These are phyloP conservation scores for Drosophila funebris DNA, from an alignment of 1,140 invertebrate genomes.

Conservation along the genomic window DNA sequence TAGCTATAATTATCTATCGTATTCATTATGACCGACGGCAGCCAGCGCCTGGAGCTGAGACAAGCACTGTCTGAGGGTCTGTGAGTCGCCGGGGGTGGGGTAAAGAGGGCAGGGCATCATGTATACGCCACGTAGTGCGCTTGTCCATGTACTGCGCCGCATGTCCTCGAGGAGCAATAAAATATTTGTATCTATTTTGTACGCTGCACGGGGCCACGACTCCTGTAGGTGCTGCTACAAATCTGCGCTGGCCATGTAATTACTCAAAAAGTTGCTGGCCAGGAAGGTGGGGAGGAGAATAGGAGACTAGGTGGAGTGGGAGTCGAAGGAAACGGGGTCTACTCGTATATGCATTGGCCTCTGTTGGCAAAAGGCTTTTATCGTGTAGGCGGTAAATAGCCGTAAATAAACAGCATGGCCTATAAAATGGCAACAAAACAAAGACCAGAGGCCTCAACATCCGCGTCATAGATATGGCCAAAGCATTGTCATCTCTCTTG, in stretches of 20 bases:
- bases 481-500: slow-evolving; percentile 57
- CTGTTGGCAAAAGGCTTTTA: slow-evolving; percentile 67
- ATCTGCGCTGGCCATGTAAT: slow-evolving; percentile 66
- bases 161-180: slow-evolving; percentile 78
- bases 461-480: slow-evolving; percentile 16
- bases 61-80: background rate
- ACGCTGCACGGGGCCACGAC: slow-evolving; percentile 12
- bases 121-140: slow-evolving; percentile 55
- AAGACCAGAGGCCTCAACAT: slow-evolving; percentile 7
- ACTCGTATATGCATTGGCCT: slow-evolving; percentile 55
- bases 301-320: background rate
- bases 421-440: slow-evolving; percentile 68
- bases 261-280: slow-evolving; percentile 67
- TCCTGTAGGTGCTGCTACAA: slow-evolving; percentile 53
- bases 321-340: background rate
- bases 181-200: slow-evolving; percentile 78
- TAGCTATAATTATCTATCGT: slow-evolving; percentile 73
- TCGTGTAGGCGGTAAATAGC: slow-evolving; percentile 76
- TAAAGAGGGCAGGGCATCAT: slow-evolving; percentile 17
- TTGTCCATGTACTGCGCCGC: slow-evolving; percentile 37
- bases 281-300: background rate
- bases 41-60: background rate
- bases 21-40: slow-evolving; percentile 70
- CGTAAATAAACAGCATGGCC: slow-evolving; percentile 70
- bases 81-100: no score